Conservation (phyloP, 2,888 invertebrate genomes). For the Drosophila suboccidentalis region DNA sequence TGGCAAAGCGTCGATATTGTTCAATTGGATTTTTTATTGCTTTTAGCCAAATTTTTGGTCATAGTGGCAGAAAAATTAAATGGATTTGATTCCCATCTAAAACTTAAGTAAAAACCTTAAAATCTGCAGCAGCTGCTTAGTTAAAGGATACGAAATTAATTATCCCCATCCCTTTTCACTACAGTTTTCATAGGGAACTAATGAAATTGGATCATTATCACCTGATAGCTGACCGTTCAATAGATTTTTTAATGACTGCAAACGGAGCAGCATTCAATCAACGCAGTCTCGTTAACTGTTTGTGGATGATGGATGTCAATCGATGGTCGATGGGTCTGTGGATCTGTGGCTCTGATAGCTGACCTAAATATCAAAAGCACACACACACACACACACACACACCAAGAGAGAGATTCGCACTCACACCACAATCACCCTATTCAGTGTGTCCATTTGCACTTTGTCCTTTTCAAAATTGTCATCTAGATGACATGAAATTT, state of each 20-base stretch:
- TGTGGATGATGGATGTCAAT: conserved; percentile 26
- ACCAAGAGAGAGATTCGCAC: neutral
- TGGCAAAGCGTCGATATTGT: neutral
- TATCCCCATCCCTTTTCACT: neutral
- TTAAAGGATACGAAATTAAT: neutral
- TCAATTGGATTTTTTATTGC: conserved; percentile 21
- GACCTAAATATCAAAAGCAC: conserved; percentile 24
- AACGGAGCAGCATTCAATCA: conserved; percentile 45
- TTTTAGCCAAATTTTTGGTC: conserved; percentile 4
- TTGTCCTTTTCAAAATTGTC: conserved; percentile 57
- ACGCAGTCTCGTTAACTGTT: conserved; percentile 43
- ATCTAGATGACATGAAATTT: conserved; percentile 63
- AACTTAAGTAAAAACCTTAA: neutral
- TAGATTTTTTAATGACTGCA: conserved; percentile 30
- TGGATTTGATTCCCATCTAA: conserved; percentile 12
- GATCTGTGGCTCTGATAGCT: conserved; percentile 23
- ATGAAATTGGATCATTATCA: conserved; percentile 35
- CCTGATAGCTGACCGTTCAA: conserved; percentile 18
- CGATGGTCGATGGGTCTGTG: neutral
- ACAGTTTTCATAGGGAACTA: neutral
- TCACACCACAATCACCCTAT: conserved; percentile 9
- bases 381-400: neutral
- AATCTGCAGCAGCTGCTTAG: neutral
- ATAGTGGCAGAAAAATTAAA: conserved; percentile 19
- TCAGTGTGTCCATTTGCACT: conserved; percentile 60